phyloP scores from a whole-genome alignment of 2,797 vertebrate genomes.

The Delichon dasypus region DNA sequence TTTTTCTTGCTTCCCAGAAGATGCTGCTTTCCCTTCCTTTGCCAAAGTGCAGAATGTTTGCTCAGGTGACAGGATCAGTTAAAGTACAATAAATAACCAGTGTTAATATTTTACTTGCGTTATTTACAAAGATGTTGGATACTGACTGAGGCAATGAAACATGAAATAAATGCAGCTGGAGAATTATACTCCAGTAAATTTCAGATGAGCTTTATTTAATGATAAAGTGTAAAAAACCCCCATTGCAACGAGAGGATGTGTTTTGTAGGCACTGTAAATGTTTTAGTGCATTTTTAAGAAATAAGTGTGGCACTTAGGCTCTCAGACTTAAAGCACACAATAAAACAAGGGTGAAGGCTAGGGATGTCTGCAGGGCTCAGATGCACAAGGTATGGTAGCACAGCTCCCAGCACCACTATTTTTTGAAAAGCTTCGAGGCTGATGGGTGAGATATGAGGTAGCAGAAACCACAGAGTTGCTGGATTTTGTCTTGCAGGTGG shows the following conservation, averaged over 20 bases:
- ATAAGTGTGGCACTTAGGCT: neutral
- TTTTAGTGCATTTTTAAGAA: slow-evolving; percentile 50
- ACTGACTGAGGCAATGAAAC: slow-evolving; percentile 7
- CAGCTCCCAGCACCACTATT: neutral
- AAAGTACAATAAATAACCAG: slow-evolving; percentile 9
- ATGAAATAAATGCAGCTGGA: slow-evolving; percentile 29
- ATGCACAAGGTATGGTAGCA: rapidly evolving
- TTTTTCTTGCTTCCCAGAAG: neutral
- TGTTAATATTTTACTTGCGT: slow-evolving; percentile 32
- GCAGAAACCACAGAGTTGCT: neutral
- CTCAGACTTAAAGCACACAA: neutral
- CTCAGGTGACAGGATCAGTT: slow-evolving; percentile 19
- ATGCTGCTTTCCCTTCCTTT: neutral
- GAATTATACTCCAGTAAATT: slow-evolving; percentile 47
- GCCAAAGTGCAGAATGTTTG: neutral
- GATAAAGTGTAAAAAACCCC: neutral
- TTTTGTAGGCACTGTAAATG: slow-evolving; percentile 49
- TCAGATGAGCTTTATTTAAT: slow-evolving; percentile 60
- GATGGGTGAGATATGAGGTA: neutral
- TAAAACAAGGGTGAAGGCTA: neutral
- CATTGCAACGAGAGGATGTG: neutral
- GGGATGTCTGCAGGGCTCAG: neutral
- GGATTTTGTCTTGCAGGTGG: neutral
- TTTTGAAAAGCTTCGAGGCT: neutral
- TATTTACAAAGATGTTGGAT: slow-evolving; percentile 20